Percentiles rank a stretch among this genome's conserved stretches.
These are phyloP conservation scores for Ceriagrion tenellum DNA, from an alignment of 2,888 invertebrate species.

Conservation along the genomic window DNA sequence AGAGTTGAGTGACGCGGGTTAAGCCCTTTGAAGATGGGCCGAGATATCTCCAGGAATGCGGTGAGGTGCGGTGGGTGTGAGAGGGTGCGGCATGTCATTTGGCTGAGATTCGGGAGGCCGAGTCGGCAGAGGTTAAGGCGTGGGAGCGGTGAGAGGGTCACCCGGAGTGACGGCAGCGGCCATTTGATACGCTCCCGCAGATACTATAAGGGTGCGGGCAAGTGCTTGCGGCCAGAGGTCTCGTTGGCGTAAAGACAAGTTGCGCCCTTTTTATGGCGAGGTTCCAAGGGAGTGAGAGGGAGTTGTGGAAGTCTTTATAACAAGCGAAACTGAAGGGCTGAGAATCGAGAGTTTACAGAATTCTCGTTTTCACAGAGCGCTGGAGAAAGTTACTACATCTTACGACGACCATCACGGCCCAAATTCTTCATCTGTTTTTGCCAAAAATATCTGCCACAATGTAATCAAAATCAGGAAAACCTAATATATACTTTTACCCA, in stretches of 20 bases:
- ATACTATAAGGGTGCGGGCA: background rate
- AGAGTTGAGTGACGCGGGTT: background rate
- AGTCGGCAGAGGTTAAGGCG: background rate
- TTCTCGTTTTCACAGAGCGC: too few relatives aligned
- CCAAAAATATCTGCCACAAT: too few relatives aligned
- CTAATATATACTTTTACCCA: too few relatives aligned
- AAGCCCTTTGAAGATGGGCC: background rate
- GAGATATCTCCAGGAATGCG: background rate
- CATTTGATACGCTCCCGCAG: background rate
- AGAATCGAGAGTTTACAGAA: background rate
- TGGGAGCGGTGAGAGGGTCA: background rate
- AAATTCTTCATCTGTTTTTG: too few relatives aligned
- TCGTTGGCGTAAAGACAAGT: background rate
- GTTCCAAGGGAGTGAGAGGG: background rate
- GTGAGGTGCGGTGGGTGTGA: background rate
- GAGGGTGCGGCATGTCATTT: background rate
- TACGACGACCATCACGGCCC: too few relatives aligned
- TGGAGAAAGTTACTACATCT: too few relatives aligned
- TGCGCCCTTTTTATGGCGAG: background rate
- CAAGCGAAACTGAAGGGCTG: background rate
- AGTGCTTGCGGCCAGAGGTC: background rate
- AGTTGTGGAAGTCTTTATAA: background rate
- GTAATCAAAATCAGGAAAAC: too few relatives aligned
- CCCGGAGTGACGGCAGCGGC: background rate
- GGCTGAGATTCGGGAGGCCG: background rate